Percentiles rank a stretch among this genome's conserved stretches.
Conservation (phyloP, 37 sponge, comb jelly and placozoan genomes). For the Halichondria panicea region DNA sequence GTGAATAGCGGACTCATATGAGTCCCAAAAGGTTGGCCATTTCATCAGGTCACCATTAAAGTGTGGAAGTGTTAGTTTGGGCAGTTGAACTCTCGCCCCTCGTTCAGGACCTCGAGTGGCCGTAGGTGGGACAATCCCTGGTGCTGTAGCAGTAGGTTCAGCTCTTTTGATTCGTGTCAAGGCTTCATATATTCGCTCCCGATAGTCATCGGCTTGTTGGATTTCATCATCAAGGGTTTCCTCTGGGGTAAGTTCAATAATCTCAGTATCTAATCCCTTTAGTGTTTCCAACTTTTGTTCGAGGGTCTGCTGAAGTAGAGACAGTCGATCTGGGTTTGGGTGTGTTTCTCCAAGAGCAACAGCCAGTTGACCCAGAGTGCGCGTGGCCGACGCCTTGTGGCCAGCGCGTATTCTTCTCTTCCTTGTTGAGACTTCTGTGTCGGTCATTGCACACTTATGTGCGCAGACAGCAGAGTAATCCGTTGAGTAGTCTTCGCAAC, state of each 20-base stretch:
- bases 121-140: background rate
- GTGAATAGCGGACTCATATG: no score
- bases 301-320: background rate
- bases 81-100: no score
- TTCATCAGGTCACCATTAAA: no score
- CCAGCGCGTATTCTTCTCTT: no score
- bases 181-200: background rate
- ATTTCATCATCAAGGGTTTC: constrained; percentile 16
- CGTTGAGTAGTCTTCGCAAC: no score
- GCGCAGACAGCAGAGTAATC: no score
- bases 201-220: constrained; percentile 4
- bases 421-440: no score
- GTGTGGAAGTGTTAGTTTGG: no score
- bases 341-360: background rate
- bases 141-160: background rate
- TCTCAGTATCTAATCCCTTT: background rate
- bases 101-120: background rate
- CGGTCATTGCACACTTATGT: no score
- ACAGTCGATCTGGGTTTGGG: background rate
- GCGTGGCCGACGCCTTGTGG: no score
- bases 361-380: no score
- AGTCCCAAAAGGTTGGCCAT: no score
- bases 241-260: background rate
- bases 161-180: background rate
- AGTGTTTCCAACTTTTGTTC: constrained; percentile 1